phyloP scores from a whole-genome alignment of 2,888 invertebrate species.

The Caprella mutica region DNA sequence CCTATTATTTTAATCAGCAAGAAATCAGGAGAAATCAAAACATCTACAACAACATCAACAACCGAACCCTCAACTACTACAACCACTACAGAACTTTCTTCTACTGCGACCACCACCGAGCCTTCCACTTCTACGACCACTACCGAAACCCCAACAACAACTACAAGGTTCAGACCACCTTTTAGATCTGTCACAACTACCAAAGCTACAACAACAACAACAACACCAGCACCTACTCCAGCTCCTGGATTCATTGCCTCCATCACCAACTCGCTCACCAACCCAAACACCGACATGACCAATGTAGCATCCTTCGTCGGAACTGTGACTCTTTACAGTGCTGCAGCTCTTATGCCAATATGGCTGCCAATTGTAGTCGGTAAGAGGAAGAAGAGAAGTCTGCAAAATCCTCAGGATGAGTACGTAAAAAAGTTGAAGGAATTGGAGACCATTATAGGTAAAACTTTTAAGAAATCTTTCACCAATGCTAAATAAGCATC shows the following conservation, averaged over 20 bases:
- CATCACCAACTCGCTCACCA: constrained; percentile 5
- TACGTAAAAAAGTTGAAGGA: no score
- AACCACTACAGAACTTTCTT: neutral
- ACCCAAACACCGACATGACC: constrained; percentile 9
- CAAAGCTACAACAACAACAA: constrained; percentile 12
- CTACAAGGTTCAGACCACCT: no score
- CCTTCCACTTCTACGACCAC: neutral
- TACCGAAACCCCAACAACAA: neutral
- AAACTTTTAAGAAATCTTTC: no score
- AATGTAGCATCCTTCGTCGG: constrained; percentile 14
- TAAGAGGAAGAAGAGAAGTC: constrained; percentile 12
- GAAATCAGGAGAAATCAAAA: neutral
- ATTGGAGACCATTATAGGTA: no score
- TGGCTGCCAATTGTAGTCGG: constrained; percentile 24
- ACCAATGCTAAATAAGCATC: no score
- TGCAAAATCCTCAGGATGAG: no score
- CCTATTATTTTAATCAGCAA: constrained; percentile 1
- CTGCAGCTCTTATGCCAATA: constrained; percentile 21
- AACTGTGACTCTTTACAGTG: constrained; percentile 23
- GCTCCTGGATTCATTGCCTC: constrained; percentile 13
- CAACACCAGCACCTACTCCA: neutral
- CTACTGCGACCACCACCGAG: neutral
- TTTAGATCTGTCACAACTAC: neutral
- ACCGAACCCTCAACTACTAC: neutral
- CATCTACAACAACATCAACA: neutral